phyloP scores from a whole-genome alignment of 1,140 invertebrate genomes.

The Psix sp. region DNA sequence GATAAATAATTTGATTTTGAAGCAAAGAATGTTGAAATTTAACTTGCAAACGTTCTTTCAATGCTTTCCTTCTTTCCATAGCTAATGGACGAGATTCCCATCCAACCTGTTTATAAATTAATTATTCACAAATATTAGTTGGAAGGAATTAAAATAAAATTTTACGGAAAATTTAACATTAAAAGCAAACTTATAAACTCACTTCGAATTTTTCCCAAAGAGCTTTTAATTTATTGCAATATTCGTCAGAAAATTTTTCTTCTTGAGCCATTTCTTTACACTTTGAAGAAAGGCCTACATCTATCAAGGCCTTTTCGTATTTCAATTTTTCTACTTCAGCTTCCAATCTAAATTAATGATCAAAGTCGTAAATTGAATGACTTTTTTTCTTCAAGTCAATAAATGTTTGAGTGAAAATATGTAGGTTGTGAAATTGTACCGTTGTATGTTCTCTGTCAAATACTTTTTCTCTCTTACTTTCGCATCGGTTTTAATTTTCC shows the following conservation, averaged over 20 bases:
- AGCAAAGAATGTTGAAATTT: conserved; percentile 15
- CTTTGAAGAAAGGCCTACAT: conserved; percentile 9
- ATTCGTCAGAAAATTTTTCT: conserved; percentile 6
- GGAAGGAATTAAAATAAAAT: too few relatives aligned
- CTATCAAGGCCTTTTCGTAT: conserved; percentile 6
- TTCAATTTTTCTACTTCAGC: conserved; percentile 12
- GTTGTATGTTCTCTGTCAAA: conserved; percentile 15
- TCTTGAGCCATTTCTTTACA: conserved; percentile 19
- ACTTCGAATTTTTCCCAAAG: conserved; percentile 26
- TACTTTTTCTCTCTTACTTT: conserved; percentile 16
- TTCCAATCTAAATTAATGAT: conserved; percentile 10
- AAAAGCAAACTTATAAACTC: too few relatives aligned
- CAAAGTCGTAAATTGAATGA: too few relatives aligned
- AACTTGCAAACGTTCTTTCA: not conserved
- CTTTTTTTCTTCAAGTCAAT: not conserved
- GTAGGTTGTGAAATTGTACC: too few relatives aligned
- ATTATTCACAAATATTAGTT: too few relatives aligned
- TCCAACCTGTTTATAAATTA: too few relatives aligned
- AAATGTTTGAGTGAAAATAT: too few relatives aligned
- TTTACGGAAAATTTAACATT: too few relatives aligned
- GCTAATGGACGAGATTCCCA: too few relatives aligned
- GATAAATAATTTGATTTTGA: conserved; percentile 15
- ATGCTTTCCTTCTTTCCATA: too few relatives aligned
- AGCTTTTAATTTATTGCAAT: conserved; percentile 18
- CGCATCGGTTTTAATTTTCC: conserved; percentile 13